These are phyloP conservation scores for Xenus cinereus DNA, from an alignment of 2,113 vertebrate genomes.

Conservation along the genomic window DNA sequence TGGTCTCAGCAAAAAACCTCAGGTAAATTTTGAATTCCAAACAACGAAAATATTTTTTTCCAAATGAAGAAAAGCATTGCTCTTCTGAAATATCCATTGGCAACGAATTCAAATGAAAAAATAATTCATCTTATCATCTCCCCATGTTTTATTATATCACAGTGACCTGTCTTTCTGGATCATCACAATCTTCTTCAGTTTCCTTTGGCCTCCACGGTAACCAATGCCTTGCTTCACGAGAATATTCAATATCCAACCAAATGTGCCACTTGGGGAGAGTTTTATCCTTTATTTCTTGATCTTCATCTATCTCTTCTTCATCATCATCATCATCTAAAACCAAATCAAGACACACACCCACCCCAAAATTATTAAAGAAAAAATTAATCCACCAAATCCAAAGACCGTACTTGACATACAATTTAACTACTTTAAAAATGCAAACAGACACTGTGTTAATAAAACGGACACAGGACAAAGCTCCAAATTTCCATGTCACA, in stretches of 20 bases:
- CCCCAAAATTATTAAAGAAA: neutral
- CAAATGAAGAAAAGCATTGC: neutral
- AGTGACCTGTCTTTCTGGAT: conserved; percentile 94
- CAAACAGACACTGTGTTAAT: neutral
- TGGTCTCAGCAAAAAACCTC: neutral
- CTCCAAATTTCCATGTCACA: neutral
- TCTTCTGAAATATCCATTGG: neutral
- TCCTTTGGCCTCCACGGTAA: conserved; percentile 93
- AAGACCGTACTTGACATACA: neutral
- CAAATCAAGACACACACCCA: neutral
- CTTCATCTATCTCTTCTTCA: conserved; percentile 79
- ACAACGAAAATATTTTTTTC: neutral
- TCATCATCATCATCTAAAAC: conserved; percentile 82
- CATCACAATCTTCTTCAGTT: conserved; percentile 92
- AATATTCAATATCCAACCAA: conserved; percentile 87
- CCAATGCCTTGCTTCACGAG: conserved; percentile 88
- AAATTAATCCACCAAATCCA: neutral
- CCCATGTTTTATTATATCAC: neutral
- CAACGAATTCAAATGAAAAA: neutral
- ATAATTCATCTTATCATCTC: neutral
- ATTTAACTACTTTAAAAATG: neutral
- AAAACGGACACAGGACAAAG: neutral
- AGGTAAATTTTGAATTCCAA: neutral
- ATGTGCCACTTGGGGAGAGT: conserved; percentile 81
- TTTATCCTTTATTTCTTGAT: conserved; percentile 87